These are phyloP conservation scores for Parauchenoglanis punctatus DNA, from an alignment of 2,797 vertebrate genomes.

Conservation along the genomic window DNA sequence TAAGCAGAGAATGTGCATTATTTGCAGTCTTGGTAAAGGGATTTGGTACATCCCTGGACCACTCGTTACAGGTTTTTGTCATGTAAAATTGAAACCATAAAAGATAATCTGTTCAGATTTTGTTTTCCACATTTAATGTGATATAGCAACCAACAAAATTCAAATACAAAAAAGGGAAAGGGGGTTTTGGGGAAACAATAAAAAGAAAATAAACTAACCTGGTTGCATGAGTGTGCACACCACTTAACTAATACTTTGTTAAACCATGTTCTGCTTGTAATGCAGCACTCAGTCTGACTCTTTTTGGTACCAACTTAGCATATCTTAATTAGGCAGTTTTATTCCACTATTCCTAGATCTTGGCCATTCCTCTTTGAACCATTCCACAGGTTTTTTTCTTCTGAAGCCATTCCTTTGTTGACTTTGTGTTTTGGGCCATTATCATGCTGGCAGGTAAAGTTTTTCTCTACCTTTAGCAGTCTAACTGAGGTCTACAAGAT, in stretches of 20 bases:
- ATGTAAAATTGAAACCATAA: not conserved
- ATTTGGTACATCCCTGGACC: too few species aligned
- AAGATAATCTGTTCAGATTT: not conserved
- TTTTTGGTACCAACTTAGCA: not conserved
- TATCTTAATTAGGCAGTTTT: not conserved
- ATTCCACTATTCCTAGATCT: not conserved
- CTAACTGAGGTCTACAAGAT: not conserved
- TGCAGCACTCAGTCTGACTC: not conserved
- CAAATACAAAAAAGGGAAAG: not conserved
- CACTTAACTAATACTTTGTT: not conserved
- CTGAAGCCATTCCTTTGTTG: not conserved
- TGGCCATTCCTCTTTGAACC: not conserved
- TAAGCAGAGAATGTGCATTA: too few species aligned
- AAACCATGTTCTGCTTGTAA: not conserved
- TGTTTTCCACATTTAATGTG: not conserved
- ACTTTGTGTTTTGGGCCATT: not conserved
- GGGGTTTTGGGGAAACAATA: not conserved
- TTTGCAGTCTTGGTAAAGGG: too few species aligned
- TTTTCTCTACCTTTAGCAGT: not conserved
- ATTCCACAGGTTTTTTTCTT: not conserved
- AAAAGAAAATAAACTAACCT: not conserved
- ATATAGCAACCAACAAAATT: not conserved
- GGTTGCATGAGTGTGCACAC: not conserved
- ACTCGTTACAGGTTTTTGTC: not conserved
- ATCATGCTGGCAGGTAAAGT: not conserved